Conservation (phyloP, 2,797 vertebrate genomes). For the Lepus townsendii region DNA sequence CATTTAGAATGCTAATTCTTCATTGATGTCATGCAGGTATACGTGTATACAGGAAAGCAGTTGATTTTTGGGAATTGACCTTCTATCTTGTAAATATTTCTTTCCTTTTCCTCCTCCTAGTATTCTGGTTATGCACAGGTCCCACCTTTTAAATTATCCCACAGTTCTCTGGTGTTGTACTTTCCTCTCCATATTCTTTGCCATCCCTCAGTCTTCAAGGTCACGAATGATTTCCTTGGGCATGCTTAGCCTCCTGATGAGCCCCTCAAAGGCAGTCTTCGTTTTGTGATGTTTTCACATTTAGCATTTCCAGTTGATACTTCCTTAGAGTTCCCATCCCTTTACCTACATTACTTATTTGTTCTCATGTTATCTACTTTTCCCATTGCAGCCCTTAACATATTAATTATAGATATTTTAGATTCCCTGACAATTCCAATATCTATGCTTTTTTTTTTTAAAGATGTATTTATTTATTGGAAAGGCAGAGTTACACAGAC, state of each 20-base stretch:
- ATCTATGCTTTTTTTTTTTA: no score
- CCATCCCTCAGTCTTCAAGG: background rate
- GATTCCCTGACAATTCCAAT: background rate
- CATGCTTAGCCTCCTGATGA: background rate
- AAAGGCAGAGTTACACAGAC: no score
- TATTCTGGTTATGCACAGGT: background rate
- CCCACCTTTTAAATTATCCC: background rate
- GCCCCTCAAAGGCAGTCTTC: background rate
- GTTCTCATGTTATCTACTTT: background rate
- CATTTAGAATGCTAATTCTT: background rate
- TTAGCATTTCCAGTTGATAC: background rate
- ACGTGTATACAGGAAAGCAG: background rate
- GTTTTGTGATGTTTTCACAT: background rate
- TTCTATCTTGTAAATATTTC: background rate
- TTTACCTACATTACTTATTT: background rate
- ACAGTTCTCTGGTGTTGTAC: background rate
- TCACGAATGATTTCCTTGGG: background rate
- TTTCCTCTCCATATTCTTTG: background rate
- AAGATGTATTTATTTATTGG: no score
- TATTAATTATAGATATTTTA: background rate
- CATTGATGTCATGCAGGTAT: background rate
- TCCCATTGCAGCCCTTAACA: background rate
- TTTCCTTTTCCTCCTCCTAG: background rate
- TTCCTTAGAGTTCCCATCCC: background rate
- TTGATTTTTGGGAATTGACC: background rate